These are phyloP conservation scores for Tonatia bakeri DNA, from an alignment of 2,113 vertebrate species.

Conservation along the genomic window DNA sequence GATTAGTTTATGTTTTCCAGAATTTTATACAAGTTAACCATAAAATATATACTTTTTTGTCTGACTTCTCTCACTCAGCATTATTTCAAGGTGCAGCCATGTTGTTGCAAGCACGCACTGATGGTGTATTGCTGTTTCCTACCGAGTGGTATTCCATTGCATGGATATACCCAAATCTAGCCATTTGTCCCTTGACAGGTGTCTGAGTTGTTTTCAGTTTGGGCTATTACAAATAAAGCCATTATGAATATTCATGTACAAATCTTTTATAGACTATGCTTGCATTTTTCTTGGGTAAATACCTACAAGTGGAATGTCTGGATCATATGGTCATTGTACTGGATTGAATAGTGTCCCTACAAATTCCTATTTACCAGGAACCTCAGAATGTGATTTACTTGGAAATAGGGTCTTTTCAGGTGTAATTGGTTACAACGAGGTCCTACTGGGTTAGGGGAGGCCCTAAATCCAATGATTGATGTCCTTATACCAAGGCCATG, in stretches of 20 bases:
- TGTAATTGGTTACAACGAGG: background rate
- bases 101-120: background rate
- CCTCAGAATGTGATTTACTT: background rate
- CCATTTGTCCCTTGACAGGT: background rate
- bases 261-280: background rate
- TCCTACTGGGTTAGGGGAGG: background rate
- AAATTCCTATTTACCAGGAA: background rate
- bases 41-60: background rate
- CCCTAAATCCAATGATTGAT: background rate
- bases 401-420: background rate
- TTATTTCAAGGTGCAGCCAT: background rate
- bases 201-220: background rate
- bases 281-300: background rate
- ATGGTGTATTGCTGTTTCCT: background rate
- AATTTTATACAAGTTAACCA: background rate
- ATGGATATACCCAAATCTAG: background rate
- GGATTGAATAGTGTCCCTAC: background rate
- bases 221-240: background rate
- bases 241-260: background rate
- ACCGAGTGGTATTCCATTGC: background rate
- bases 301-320: background rate
- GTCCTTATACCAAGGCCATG: background rate
- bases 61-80: background rate
- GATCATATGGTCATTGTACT: background rate
- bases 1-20: background rate